phyloP scores from a whole-genome alignment of 2,113 vertebrate species.

The Synodontis membranacea region DNA sequence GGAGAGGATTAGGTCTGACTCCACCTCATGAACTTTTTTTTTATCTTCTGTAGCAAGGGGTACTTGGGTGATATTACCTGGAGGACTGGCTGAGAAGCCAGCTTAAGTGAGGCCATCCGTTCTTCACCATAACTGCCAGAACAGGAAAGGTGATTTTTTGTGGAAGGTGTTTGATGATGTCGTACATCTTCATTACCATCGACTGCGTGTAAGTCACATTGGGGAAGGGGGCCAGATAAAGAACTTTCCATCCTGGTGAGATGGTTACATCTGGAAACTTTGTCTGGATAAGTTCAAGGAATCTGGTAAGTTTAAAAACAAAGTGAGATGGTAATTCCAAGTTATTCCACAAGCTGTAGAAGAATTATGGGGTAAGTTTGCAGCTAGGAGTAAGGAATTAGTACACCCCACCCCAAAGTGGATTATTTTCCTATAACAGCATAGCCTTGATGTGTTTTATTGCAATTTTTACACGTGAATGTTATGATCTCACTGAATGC shows the following conservation, averaged over 20 bases:
- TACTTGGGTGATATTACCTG: slow-evolving; percentile 63
- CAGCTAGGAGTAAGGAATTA: not conserved
- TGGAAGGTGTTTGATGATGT: slow-evolving; percentile 62
- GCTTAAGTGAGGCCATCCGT: slow-evolving; percentile 79
- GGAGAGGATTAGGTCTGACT: not conserved
- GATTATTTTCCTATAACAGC: not conserved
- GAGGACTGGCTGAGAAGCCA: slow-evolving; percentile 82
- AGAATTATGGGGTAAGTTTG: not conserved
- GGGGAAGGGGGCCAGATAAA: slow-evolving; percentile 62
- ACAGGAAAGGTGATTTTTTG: slow-evolving; percentile 81
- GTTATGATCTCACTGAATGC: slow-evolving; percentile 59
- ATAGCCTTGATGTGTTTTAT: not conserved
- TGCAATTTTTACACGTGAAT: not conserved
- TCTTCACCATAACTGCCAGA: slow-evolving; percentile 69
- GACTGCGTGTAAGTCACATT: slow-evolving; percentile 65
- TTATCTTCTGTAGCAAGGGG: not conserved
- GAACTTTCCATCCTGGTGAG: slow-evolving; percentile 80
- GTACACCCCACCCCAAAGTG: not conserved
- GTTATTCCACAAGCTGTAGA: not conserved
- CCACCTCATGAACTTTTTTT: not conserved
- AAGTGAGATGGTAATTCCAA: not conserved
- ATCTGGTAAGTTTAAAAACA: slow-evolving; percentile 64
- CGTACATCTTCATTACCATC: slow-evolving; percentile 81
- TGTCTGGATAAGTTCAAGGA: slow-evolving; percentile 74
- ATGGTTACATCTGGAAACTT: slow-evolving; percentile 79